Conservation (phyloP, 2,113 vertebrate genomes). For the Crotalus helleri region DNA sequence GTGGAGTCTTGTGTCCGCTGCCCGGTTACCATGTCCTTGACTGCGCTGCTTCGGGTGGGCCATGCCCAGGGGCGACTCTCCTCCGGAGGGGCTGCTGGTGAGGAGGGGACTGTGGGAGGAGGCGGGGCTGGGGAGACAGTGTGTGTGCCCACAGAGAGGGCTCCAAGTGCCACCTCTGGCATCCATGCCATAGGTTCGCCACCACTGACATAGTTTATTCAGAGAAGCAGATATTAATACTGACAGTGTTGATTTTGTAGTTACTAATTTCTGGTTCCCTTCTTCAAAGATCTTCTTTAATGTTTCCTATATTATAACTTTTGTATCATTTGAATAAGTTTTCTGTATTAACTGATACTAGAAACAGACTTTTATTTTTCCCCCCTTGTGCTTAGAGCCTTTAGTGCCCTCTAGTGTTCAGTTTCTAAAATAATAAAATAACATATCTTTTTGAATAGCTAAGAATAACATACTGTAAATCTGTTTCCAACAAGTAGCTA, state of each 20-base stretch:
- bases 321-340: neutral
- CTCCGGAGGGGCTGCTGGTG: too few relatives aligned
- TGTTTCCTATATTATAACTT: neutral
- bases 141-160: too few relatives aligned
- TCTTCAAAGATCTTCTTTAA: neutral
- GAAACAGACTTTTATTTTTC: neutral
- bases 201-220: neutral
- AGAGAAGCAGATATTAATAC: neutral
- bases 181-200: too few relatives aligned
- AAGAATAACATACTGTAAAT: neutral
- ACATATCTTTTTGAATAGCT: neutral
- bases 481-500: neutral
- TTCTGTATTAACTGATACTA: neutral
- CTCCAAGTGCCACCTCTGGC: too few relatives aligned
- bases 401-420: neutral
- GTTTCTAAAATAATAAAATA: neutral
- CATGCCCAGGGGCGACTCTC: too few relatives aligned
- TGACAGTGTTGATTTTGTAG: neutral
- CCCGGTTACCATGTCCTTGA: too few relatives aligned
- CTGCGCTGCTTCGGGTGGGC: too few relatives aligned
- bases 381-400: neutral
- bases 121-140: too few relatives aligned
- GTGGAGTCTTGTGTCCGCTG: too few relatives aligned
- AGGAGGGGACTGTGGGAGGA: too few relatives aligned
- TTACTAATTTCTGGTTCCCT: neutral